Conservation (phyloP, 2,797 vertebrate genomes). For the Sebastes diaconus region DNA sequence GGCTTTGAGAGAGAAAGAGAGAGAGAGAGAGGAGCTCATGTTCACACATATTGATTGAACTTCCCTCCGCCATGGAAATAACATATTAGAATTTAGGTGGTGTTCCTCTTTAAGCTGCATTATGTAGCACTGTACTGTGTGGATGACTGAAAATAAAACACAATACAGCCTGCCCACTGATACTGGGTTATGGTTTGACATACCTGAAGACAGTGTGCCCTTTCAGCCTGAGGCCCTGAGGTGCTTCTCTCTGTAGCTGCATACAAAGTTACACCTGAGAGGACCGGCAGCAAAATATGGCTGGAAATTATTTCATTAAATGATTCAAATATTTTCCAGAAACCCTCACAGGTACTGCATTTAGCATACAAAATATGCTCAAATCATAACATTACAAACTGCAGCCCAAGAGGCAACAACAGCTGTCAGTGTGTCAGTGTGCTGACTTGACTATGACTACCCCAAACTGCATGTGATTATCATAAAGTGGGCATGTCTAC, state of each 20-base stretch:
- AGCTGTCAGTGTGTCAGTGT: too few species aligned
- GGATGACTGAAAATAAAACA: not conserved
- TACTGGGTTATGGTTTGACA: not conserved
- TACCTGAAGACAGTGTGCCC: conserved; percentile 1
- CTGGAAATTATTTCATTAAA: not conserved
- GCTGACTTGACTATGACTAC: too few species aligned
- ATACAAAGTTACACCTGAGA: conserved; percentile 7
- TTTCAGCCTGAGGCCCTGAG: not conserved
- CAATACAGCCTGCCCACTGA: not conserved
- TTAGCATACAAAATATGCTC: too few species aligned
- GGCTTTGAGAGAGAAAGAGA: too few species aligned
- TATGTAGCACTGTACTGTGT: not conserved
- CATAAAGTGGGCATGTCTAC: too few species aligned
- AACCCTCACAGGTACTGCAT: too few species aligned
- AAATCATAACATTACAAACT: rapidly evolving
- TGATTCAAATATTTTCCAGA: not conserved
- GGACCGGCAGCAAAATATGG: not conserved
- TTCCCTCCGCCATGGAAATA: too few species aligned
- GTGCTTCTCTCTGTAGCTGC: not conserved
- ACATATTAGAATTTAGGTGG: too few species aligned
- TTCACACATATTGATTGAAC: too few species aligned
- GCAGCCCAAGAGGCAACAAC: too few species aligned
- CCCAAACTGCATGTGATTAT: too few species aligned
- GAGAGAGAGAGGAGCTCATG: too few species aligned
- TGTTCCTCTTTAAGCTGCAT: not conserved